phyloP scores from a whole-genome alignment of 2,888 invertebrate genomes.

The Sturmia bella region DNA sequence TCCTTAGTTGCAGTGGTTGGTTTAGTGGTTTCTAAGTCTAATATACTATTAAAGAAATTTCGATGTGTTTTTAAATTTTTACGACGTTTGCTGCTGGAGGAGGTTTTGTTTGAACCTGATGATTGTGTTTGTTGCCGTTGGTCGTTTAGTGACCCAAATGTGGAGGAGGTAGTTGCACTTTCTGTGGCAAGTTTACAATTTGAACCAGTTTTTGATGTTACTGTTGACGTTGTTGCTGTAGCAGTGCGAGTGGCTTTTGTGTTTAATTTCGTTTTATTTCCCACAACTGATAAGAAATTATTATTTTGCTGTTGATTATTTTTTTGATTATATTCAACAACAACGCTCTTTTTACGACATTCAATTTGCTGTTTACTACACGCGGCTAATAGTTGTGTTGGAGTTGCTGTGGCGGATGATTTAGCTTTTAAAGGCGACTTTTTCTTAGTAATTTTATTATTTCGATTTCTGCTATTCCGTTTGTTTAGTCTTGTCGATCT shows the following conservation, averaged over 20 bases:
- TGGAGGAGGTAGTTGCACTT: conserved; percentile 45
- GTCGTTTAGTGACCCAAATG: conserved; percentile 37
- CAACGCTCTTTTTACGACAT: conserved; percentile 62
- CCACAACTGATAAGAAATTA: conserved; percentile 72
- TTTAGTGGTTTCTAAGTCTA: conserved; percentile 41
- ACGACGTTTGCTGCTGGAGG: conserved; percentile 74
- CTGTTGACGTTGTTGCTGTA: conserved; percentile 46
- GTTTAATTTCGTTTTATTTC: conserved; percentile 71
- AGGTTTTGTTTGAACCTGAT: conserved; percentile 70
- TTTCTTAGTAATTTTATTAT: conserved; percentile 58
- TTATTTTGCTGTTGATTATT: conserved; percentile 66
- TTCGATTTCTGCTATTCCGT: conserved; percentile 63
- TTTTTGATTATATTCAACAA: conserved; percentile 67
- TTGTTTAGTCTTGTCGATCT: conserved; percentile 62
- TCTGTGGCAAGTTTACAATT: conserved; percentile 39
- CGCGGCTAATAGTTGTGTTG: conserved; percentile 38
- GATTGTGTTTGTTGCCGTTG: conserved; percentile 45
- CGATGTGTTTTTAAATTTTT: conserved; percentile 75
- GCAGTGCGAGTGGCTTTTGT: conserved; percentile 58
- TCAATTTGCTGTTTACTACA: conserved; percentile 66
- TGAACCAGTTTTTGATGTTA: conserved; percentile 64
- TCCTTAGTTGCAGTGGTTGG: conserved; percentile 56
- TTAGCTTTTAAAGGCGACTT: conserved; percentile 49
- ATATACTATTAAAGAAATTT: conserved; percentile 61
- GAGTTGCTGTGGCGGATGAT: conserved; percentile 38